Conservation (phyloP, 2,888 invertebrate species). For the Pandemis corylana region DNA sequence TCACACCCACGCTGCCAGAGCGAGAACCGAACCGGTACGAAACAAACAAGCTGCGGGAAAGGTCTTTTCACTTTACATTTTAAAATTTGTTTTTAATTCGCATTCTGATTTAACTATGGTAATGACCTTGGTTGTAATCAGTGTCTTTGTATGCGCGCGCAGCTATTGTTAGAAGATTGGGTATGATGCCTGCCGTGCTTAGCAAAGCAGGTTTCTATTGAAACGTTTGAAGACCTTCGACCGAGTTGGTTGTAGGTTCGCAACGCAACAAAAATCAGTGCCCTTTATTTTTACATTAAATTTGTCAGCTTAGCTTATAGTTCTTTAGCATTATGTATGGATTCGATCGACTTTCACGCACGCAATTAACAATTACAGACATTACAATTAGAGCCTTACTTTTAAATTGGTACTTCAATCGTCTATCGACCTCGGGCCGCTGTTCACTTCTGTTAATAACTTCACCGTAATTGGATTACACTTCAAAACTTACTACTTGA, state of each 20-base stretch:
- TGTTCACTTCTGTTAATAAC: too few species aligned
- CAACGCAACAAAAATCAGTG: not conserved
- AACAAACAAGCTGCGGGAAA: constrained; percentile 77
- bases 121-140: constrained; percentile 66
- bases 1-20: constrained; percentile 59
- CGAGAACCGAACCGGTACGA: constrained; percentile 67
- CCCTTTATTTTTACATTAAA: not conserved
- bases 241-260: constrained; percentile 2
- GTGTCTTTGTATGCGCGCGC: constrained; percentile 47
- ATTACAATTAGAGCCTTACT: not conserved
- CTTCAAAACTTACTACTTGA: not conserved
- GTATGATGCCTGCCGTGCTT: constrained; percentile 13
- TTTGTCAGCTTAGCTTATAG: not conserved
- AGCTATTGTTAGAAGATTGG: constrained; percentile 37
- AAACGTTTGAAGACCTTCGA: constrained; percentile 8
- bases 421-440: not conserved
- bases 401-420: not conserved
- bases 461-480: not conserved
- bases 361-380: too few species aligned
- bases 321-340: not conserved
- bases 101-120: constrained; percentile 73
- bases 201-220: constrained; percentile 16
- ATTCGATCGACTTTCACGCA: not conserved
- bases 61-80: constrained; percentile 78
- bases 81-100: constrained; percentile 77